A percentile compares a stretch with the other conserved stretches of the same genome.
Conservation (phyloP, 2,113 vertebrate species). For the Oreochromis tanganicae region DNA sequence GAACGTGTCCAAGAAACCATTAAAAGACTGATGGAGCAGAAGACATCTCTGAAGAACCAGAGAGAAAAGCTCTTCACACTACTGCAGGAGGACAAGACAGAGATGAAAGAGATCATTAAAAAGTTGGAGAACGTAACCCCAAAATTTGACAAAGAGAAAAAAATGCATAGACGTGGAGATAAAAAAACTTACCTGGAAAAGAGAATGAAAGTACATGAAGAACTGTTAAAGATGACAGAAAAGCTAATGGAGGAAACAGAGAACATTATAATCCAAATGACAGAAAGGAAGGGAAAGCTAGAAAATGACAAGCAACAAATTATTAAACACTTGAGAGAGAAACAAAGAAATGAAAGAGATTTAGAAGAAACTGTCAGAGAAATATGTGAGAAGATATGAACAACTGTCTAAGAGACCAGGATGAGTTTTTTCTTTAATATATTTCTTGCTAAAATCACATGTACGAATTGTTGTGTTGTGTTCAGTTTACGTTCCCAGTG, state of each 20-base stretch:
- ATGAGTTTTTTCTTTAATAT: no score
- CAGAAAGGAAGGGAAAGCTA: fast-evolving
- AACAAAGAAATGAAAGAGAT: no score
- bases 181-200: no score
- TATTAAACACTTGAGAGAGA: fast-evolving
- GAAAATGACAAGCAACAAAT: neutral
- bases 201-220: fast-evolving
- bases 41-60: fast-evolving
- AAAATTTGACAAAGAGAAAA: neutral
- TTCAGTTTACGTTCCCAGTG: no score
- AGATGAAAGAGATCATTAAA: fast-evolving
- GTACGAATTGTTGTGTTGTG: no score
- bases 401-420: no score
- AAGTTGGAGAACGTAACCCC: fast-evolving
- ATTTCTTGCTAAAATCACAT: no score
- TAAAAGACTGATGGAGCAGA: fast-evolving
- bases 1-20: neutral
- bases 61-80: fast-evolving
- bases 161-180: no score
- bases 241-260: fast-evolving
- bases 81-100: fast-evolving
- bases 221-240: neutral
- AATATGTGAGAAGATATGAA: no score
- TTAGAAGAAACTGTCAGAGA: no score
- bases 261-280: neutral